phyloP scores from a whole-genome alignment of 2,113 vertebrate genomes.

The Chloropsis cyanopogon region DNA sequence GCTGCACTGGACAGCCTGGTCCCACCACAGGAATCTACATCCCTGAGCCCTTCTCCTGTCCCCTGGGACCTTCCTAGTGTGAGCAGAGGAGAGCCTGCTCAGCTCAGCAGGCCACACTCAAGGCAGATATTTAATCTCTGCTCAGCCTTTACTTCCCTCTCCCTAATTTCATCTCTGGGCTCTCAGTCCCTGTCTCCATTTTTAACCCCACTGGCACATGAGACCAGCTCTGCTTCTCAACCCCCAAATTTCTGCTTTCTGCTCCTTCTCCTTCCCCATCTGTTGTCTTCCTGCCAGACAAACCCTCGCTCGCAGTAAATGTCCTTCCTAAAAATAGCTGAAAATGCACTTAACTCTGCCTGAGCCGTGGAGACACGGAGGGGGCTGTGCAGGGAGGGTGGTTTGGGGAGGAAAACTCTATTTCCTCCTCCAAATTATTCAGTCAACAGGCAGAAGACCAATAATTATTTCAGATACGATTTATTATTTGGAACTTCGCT shows the following conservation, averaged over 20 bases:
- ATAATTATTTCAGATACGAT: not conserved
- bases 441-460: not conserved
- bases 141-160: not conserved
- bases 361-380: rapidly evolving
- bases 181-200: not conserved
- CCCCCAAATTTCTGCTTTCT: not conserved
- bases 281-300: not conserved
- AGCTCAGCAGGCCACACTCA: not conserved
- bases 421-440: not conserved
- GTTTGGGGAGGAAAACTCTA: not conserved
- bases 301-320: not conserved
- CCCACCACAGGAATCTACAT: rapidly evolving
- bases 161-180: not conserved
- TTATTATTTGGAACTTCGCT: not conserved
- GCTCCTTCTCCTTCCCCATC: not conserved
- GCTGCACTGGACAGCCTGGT: not conserved
- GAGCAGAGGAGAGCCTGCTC: rapidly evolving
- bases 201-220: not conserved
- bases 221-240: not conserved
- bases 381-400: not conserved
- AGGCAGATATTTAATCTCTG: not conserved
- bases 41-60: not conserved
- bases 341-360: not conserved
- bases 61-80: not conserved
- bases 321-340: constrained; percentile 15